Evolutionary conservation across 2,113 vertebrate species (phyloP), one percentile per base, ranked within the genome.

Genomic region (Callithrix jacchus): DNA sequence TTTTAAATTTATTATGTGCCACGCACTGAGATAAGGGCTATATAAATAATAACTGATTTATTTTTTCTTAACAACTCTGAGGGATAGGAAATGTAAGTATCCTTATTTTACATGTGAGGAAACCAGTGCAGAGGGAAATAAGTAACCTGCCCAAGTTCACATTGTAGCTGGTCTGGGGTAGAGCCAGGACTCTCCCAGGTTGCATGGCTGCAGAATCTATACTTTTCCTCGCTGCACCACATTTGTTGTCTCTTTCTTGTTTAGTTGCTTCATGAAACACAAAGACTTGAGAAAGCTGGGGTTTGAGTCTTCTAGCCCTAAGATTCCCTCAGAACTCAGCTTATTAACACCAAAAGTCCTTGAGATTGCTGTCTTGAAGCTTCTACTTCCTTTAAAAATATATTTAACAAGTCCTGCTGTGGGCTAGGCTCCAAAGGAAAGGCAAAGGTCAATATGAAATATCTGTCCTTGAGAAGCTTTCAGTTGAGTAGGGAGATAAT

Each of bases 321-420:
- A 20, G 27, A 25, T 86, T 93, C 37, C 79, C 89, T 90, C 11
- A 87, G 87, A 89, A 87, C 45, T 70, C 82, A 89, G 27, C 14
- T 81, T 37, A n/a, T 30, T 82, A 80, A 64, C 18, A 81, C 35
- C 70, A 30, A 37, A 73, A 83, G 30, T 64, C 10, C 5, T 93
- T 37, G 54, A 45, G 20, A 89, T 49, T 74, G 27, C n/a, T 49
- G 2, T 85, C 37, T 52, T 42, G 61, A 54, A 79, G 35, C 21
- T 79, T 79, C 30, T 76, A 0, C 80, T 95, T 91, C 56, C 35
- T 58, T 79, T 74, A 64, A 64, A 82, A 91, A 64, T 42, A 20
- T 54, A 64, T 8, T 76, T 54, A 54, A 14, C 35, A 73, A 42
- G 61, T 5, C 20, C 32, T 82, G 45, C 40, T 74, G 6, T 9